These are phyloP conservation scores for Heterotilapia buettikoferi DNA, from an alignment of 2,113 vertebrate genomes.

Conservation along the genomic window DNA sequence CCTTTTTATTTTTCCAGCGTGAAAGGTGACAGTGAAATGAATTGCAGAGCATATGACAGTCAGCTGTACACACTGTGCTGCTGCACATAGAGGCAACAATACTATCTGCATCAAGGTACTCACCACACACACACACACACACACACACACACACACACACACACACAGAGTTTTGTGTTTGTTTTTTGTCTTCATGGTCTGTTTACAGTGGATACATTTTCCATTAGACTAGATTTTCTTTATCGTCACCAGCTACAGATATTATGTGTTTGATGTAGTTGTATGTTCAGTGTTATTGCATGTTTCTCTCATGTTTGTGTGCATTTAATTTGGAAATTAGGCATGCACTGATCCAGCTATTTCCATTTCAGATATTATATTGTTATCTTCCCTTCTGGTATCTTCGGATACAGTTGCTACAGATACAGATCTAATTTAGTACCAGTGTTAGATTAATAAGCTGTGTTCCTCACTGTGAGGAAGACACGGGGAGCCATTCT, in stretches of 20 bases:
- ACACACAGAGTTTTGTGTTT: background rate
- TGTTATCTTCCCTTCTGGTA: background rate
- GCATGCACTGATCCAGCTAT: background rate
- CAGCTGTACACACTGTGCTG: conserved; percentile 6
- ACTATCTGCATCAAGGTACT: conserved; percentile 35
- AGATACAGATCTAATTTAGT: background rate
- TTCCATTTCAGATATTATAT: background rate
- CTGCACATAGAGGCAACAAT: background rate
- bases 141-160: background rate
- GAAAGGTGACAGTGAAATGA: conserved; percentile 24
- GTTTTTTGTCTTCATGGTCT: background rate
- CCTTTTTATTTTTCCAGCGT: background rate
- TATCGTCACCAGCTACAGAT: background rate
- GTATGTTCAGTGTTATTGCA: background rate
- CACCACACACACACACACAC: background rate
- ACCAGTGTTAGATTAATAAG: background rate
- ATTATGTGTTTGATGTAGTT: background rate
- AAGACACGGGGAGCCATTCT: background rate
- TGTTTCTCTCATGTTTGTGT: background rate
- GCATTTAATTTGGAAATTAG: background rate
- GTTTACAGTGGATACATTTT: background rate
- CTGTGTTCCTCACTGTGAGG: background rate
- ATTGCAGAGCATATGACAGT: background rate
- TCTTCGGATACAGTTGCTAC: background rate
- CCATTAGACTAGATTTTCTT: background rate